phyloP scores from a whole-genome alignment of 2,797 vertebrate genomes.

The Gobio occitaniae region DNA sequence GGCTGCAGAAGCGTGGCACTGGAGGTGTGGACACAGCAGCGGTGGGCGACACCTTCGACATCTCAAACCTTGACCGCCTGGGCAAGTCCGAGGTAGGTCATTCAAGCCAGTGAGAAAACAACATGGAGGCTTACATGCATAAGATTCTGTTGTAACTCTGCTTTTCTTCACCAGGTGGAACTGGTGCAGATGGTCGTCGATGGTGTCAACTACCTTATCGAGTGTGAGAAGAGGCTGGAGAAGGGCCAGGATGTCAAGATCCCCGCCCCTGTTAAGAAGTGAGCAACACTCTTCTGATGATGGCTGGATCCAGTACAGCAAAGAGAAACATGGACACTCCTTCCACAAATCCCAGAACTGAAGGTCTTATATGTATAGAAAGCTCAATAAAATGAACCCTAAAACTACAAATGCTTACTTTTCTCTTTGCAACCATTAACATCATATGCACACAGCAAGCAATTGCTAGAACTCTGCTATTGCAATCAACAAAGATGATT shows the following conservation, averaged over 20 bases:
- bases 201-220: constrained; percentile 89
- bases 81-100: constrained; percentile 89
- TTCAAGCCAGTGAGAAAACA: background rate
- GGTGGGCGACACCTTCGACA: constrained; percentile 88
- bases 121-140: background rate
- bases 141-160: background rate
- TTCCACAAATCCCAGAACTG: constrained; percentile 42
- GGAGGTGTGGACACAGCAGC: constrained; percentile 92
- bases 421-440: constrained; percentile 5
- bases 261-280: constrained; percentile 86
- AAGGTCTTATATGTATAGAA: constrained; percentile 56
- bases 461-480: background rate
- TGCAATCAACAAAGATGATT: background rate
- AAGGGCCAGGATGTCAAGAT: constrained; percentile 90
- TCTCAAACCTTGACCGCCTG: constrained; percentile 92
- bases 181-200: constrained; percentile 90
- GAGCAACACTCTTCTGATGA: constrained; percentile 56
- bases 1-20: constrained; percentile 92
- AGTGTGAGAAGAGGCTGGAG: constrained; percentile 92
- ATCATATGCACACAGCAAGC: background rate
- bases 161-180: constrained; percentile 79
- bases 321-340: constrained; percentile 25
- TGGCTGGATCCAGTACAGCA: constrained; percentile 8
- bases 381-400: constrained; percentile 42
- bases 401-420: background rate